Base-by-base conservation (phyloP, 2,888 invertebrate genomes). In the Sisyra terminalis region DNA sequence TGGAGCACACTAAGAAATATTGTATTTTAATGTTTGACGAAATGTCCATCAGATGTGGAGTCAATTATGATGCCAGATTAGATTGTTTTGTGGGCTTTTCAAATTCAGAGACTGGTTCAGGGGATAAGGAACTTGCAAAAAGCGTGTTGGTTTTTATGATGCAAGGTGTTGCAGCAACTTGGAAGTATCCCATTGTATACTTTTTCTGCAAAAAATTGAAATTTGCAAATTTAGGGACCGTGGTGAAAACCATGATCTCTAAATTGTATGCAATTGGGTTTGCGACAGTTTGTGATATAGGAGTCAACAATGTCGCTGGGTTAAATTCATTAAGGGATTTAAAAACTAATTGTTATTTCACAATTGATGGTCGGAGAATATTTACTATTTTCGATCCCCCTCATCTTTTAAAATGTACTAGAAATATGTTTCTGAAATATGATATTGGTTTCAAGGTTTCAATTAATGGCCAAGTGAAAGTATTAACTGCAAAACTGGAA, bases 201-300 rank as follows among this genome's bases (percentile, higher is more conserved):
- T 37, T 15, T 16, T 37, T 15, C 17, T 11, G 15, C 7, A 15
- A 37, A 14, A 16, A 16, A 9, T 9, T 37, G 15, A 9, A 2
- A 10, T 11, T 16, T 37, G 17, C 15, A 9, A 37, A 37, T 37
- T n/a, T 37, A n/a, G 15, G 15, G n/a, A 37, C 6, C 9, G 15
- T 14, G n/a, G 10, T 37, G 9, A 37, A 16, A 3, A 16, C 13
- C 10, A 3, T 37, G 6, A 17, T 37, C 10, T 2, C n/a, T 15
- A 5, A 3, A 4, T n/a, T 37, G n/a, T 8, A 11, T 10, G n/a
- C 10, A 7, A n/a, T 10, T 15, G 37, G 16, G 8, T 17, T 13
- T 8, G 37, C 37, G n/a, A 37, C 37, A 16, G 16, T 37, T 37
- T 37, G 37, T 17, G 37, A 37, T 37, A 37, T 37, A 16, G 37